Conservation (phyloP, 35 echinoderm and acorn worm genomes). For the Lytechinus pictus region DNA sequence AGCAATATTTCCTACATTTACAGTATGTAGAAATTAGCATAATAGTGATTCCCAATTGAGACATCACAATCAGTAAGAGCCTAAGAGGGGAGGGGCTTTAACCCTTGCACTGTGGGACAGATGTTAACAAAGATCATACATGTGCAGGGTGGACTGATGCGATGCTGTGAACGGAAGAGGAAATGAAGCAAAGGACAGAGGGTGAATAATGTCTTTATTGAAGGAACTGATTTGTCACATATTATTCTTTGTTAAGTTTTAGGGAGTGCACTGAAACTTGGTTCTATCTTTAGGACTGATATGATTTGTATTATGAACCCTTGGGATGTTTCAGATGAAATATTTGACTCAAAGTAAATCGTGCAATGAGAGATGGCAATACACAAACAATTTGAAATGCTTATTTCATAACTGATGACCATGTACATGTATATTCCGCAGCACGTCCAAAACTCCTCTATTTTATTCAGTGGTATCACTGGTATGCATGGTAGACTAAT, state of each 20-base stretch:
- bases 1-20: not conserved
- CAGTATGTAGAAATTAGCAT: not conserved
- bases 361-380: no score
- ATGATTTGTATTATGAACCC: not conserved
- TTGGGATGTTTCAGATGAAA: no score
- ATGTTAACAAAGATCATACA: not conserved
- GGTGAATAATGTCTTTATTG: constrained; percentile 4
- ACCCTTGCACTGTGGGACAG: not conserved
- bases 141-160: not conserved
- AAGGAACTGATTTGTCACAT: not conserved
- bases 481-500: not conserved
- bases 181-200: not conserved
- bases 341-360: no score
- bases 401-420: no score
- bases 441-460: no score
- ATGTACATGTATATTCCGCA: no score
- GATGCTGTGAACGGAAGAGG: not conserved
- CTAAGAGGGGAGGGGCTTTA: not conserved
- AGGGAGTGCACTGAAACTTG: not conserved
- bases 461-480: no score
- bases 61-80: not conserved
- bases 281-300: not conserved
- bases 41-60: not conserved
- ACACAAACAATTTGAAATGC: no score
- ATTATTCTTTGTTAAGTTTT: not conserved